Evolutionary conservation across 1,140 invertebrate species (phyloP), one percentile per base, ranked within the genome.

Genomic region (Diuraphis noxia): DNA sequence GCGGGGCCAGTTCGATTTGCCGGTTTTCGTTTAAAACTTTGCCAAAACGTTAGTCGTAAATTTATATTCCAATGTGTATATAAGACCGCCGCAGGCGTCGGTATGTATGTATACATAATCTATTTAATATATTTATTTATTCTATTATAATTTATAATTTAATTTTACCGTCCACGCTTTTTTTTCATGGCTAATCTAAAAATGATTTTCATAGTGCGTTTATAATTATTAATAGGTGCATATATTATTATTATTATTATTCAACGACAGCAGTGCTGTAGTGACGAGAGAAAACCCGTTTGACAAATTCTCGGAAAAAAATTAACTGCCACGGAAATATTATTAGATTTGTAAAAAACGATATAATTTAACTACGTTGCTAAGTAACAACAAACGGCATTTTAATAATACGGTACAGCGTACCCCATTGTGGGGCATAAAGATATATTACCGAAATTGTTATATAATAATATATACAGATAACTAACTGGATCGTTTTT

Each of bases 31-130:
- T 86, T 52, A 86, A 21, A 23, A 52, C 49, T 56, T 88, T 40
- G 36, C 86, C 86, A 88, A 88, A 85, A 49, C 43, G n/a, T 84
- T 34, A 30, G 46, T 86, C 84, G 43, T 86, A 49, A 86, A 88
- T 63, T 88, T 88, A 8, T 34, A 87, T 25, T 87, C n/a, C 34
- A 30, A 88, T 40, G 25, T 63, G 40, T n/a, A 52, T 46, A 25
- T 36, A 84, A 84, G 82, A n/a, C 25, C 41, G 40, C 40, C 19
- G 30, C 41, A n/a, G 56, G 56, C 82, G 41, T 43, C 40, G 13
- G 82, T 72, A n/a, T n/a, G 30, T n/a, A 49, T 49, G 30, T n/a
- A 72, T 72, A n/a, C n/a, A 72, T 17, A 72, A 72, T 17, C 56
- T 17, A 72, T 72, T 72, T 72, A 72, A n/a, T 72, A 72, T 72